A percentile compares a stretch with the other conserved stretches of the same genome.
phyloP scores from a whole-genome alignment of 2,888 invertebrate species.

The Polydrusus cervinus region DNA sequence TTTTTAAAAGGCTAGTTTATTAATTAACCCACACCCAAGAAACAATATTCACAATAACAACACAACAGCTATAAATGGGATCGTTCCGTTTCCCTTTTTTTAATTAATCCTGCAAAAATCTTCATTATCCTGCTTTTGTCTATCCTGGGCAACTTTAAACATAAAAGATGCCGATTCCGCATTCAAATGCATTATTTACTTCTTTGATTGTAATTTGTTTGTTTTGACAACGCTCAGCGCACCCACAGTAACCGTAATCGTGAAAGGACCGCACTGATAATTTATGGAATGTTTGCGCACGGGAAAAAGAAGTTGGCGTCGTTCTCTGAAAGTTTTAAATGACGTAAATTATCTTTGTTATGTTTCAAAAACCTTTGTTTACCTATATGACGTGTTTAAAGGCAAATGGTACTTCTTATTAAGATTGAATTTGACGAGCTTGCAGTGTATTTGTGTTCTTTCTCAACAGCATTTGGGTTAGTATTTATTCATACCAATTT shows the following conservation, averaged over 20 bases:
- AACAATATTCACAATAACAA: too few relatives aligned
- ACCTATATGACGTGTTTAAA: neutral
- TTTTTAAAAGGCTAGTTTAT: too few relatives aligned
- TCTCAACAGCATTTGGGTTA: too few relatives aligned
- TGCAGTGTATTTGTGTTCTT: too few relatives aligned
- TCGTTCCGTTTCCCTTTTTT: too few relatives aligned
- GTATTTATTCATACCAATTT: too few relatives aligned
- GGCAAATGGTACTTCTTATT: too few relatives aligned
- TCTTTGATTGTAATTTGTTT: slow-evolving; percentile 44
- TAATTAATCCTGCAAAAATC: too few relatives aligned
- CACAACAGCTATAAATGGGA: too few relatives aligned
- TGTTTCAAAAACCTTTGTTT: neutral
- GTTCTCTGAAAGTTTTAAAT: slow-evolving; percentile 3
- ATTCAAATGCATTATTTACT: slow-evolving; percentile 41
- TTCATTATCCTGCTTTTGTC: too few relatives aligned
- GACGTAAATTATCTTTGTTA: slow-evolving; percentile 9
- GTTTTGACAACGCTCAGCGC: slow-evolving; percentile 42
- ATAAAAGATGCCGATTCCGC: slow-evolving; percentile 34
- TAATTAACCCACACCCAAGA: too few relatives aligned
- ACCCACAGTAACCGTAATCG: slow-evolving; percentile 8
- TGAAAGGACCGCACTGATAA: slow-evolving; percentile 2
- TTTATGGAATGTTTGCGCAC: slow-evolving; percentile 22
- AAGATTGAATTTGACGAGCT: too few relatives aligned
- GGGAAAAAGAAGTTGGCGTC: slow-evolving; percentile 1
- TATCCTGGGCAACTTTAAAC: neutral